Evolutionary conservation across 2,888 invertebrate species (phyloP).

Genomic region (Brenthis daphne): DNA sequence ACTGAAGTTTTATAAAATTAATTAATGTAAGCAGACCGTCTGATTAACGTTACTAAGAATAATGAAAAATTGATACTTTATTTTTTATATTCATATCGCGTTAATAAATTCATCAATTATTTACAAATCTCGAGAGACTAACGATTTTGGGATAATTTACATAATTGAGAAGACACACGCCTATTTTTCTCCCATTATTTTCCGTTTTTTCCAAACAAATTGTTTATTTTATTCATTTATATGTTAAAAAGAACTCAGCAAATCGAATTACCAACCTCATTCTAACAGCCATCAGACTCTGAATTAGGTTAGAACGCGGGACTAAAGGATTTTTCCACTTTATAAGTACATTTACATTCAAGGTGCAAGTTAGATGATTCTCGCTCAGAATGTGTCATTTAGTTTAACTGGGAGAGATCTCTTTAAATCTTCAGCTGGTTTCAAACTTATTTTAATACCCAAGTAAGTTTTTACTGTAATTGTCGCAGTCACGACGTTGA

Average conservation of each 20-base stretch:
- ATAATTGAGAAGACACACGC: too few relatives aligned
- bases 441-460: not conserved
- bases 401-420: slow-evolving; percentile 11
- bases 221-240: slow-evolving; percentile 6
- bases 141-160: too few relatives aligned
- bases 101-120: too few relatives aligned
- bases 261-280: slow-evolving; percentile 15
- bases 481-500: not conserved
- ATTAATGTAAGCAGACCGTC: too few relatives aligned
- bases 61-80: too few relatives aligned
- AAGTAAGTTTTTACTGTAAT: not conserved
- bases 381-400: slow-evolving; percentile 13
- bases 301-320: slow-evolving; percentile 15
- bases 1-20: too few relatives aligned
- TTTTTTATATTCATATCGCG: too few relatives aligned
- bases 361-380: slow-evolving; percentile 15
- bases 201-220: not conserved
- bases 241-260: slow-evolving; percentile 9
- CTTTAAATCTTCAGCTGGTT: not conserved
- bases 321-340: slow-evolving; percentile 17
- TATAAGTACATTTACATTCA: slow-evolving; percentile 21
- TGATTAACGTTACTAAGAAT: too few relatives aligned
- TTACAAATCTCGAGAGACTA: too few relatives aligned
- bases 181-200: too few relatives aligned
- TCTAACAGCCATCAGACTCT: slow-evolving; percentile 20